Base-by-base conservation (phyloP, 2,797 vertebrate species). In the Bradypus variegatus region DNA sequence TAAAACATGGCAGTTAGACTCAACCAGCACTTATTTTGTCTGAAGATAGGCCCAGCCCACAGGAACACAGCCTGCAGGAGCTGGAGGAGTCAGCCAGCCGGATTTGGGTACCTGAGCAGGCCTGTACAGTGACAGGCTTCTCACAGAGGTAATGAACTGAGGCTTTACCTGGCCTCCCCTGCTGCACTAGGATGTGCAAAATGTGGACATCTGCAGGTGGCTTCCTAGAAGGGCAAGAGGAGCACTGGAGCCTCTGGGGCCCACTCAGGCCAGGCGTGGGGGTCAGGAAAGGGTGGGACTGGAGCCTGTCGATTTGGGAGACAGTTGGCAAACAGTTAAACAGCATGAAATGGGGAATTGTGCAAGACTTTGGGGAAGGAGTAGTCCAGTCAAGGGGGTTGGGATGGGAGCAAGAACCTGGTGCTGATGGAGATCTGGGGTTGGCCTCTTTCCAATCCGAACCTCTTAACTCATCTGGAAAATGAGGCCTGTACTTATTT, bases 121-220 rank as follows among this genome's bases (percentile, higher is more conserved):
- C 6, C 10, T 45, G 14, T 31, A 8, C 88, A 65, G 33, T 27
- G 41, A 65, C 33, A 70, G 38, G 79, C 31, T 33, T 58, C 53
- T 89, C 53, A 72, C 50, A 27, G 29, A 76, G n/a, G 14, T 16
- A 50, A 65, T 7, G 4, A 27, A n/a, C 72, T 38, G 21, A 45
- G 33, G 48, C 50, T 70, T 80, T 53, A 29, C 65, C 91, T 67
- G n/a, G 50, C 70, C 92, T 92, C 82, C 60, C 70, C 50, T 88
- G 31, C 48, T 8, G 14, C n/a, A 65, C 70, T 36, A 19, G 19
- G 5, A 21, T 58, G n/a, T n/a, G 31, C 36, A 75, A 90, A 82
- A 79, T 8, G 45, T 77, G 48, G 65, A 15, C 38, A 75, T 87
- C 78, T 69, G 2, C 38, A n/a, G 29, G 45, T 23, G 41, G 53